Conservation (phyloP, 2,888 invertebrate species). For the Brachypalpus laphriformis region DNA sequence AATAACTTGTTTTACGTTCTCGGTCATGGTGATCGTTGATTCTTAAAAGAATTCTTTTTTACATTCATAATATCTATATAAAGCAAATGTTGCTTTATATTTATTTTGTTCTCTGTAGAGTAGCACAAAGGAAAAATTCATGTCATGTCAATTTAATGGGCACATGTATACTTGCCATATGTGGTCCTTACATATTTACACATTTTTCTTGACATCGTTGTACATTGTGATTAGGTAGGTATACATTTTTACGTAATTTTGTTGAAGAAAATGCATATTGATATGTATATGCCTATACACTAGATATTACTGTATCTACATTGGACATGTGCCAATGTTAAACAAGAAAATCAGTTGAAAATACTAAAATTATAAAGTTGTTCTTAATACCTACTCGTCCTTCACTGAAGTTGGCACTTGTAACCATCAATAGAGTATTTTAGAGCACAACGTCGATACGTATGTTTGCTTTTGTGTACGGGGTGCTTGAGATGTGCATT, state of each 20-base stretch:
- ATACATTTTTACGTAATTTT: too few relatives aligned
- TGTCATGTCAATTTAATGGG: not conserved
- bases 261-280: too few relatives aligned
- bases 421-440: not conserved
- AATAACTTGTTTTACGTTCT: not conserved
- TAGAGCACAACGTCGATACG: not conserved
- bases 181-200: not conserved
- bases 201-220: not conserved
- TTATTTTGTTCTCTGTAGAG: too few relatives aligned
- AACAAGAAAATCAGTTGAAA: not conserved
- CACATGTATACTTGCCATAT: constrained; percentile 6
- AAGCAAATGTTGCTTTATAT: too few relatives aligned
- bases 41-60: not conserved
- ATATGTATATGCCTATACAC: too few relatives aligned
- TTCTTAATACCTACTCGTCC: not conserved
- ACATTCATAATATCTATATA: not conserved
- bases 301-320: not conserved
- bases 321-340: not conserved
- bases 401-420: not conserved
- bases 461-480: not conserved
- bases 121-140: constrained; percentile 12
- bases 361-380: not conserved
- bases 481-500: not conserved
- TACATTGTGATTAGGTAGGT: not conserved
- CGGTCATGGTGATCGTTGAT: constrained; percentile 3